Evolutionary conservation across 2,113 vertebrate genomes (phyloP), one percentile per base, ranked within the genome.

Genomic region (Pituophis catenifer): DNA sequence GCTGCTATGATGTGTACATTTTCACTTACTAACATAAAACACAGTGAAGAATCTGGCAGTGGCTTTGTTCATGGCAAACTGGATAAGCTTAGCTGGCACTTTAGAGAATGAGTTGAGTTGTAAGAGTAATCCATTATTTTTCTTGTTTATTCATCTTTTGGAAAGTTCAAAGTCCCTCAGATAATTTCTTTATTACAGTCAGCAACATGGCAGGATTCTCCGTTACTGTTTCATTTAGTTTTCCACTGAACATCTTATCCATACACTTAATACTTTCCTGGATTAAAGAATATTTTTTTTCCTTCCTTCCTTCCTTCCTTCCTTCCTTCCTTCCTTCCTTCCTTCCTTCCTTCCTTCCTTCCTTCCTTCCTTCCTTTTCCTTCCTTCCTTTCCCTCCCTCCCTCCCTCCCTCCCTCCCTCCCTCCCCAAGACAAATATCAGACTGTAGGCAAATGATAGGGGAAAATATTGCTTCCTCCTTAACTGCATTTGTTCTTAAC

Each of bases 161-260:
- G 90, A 50, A 90, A 95, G 93, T 94, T 95, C 93, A 86, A 95
- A 96, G 95, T 94, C 91, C 91, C 53, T 86, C 12, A 95, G 92
- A 89, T 94, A 92, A 81, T 54, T 95, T n/a, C 90, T 89, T 94
- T 94, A 59, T 95, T 89, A 55, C 52, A 92, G 70, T 52, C 1
- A 0, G 89, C 87, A 91, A 55, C 53, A 33, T 90, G 94, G 94
- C 91, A 94, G 89, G 21, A 33, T 8, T 87, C 92, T 81, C 86
- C 75, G 23, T 86, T 88, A 90, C 70, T n/a, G 48, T 0, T 0
- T 54, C n/a, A 58, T 89, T 93, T 50, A 91, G 1, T 15, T 0
- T 0, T 26, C 52, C 75, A 50, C 5, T 33, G 12, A 90, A 89
- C 65, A 93, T 62, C 23, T 58, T 93, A 87, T 6, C 50, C 52